Percentiles rank a stretch among this genome's conserved stretches.
phyloP scores from a whole-genome alignment of 2,888 invertebrate species.

The Tenthredo amoena region DNA sequence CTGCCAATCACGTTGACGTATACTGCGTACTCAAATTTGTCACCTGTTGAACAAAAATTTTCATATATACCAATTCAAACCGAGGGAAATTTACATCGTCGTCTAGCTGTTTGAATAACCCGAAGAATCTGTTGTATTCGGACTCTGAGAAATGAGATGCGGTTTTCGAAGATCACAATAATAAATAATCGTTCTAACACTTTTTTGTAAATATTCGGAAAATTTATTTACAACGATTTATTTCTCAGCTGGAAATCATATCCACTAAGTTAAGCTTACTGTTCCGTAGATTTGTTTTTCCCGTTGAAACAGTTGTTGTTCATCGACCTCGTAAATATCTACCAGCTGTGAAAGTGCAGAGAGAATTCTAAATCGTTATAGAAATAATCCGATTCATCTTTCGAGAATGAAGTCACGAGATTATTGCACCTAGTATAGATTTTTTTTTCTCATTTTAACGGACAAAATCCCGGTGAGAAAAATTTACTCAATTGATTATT shows the following conservation, averaged over 20 bases:
- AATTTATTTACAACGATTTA: background rate
- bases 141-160: background rate
- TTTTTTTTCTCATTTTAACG: background rate
- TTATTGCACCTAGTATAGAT: too few relatives aligned
- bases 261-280: background rate
- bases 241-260: background rate
- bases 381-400: too few relatives aligned
- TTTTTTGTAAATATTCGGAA: background rate
- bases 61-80: background rate
- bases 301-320: too few relatives aligned
- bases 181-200: background rate
- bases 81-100: background rate
- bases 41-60: slow-evolving; percentile 17
- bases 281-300: background rate
- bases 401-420: too few relatives aligned
- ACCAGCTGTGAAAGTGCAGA: too few relatives aligned
- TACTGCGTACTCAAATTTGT: background rate
- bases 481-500: background rate
- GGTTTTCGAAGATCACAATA: background rate
- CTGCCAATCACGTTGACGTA: background rate
- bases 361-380: too few relatives aligned
- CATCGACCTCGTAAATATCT: too few relatives aligned
- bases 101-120: background rate
- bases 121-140: background rate
- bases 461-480: background rate